A percentile compares a stretch with the other conserved stretches of the same genome.
Conservation (phyloP, 2,113 vertebrate species). For the Agapornis roseicollis region DNA sequence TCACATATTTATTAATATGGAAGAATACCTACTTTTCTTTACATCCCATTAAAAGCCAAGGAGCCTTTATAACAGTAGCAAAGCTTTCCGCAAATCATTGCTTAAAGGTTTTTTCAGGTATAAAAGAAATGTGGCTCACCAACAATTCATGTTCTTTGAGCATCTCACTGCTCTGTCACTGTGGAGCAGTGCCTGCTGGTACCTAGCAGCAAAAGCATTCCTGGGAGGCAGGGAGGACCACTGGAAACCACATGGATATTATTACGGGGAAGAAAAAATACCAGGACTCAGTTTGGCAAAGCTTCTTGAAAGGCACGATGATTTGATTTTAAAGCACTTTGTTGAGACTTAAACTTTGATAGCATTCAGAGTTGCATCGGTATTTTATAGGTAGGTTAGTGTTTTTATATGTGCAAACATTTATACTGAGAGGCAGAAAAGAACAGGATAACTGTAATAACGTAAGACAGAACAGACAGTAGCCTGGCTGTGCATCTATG, state of each 20-base stretch:
- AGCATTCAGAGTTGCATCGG: not conserved
- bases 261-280: not conserved
- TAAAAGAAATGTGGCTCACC: not conserved
- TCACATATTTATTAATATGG: not conserved
- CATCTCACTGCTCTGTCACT: rapidly evolving
- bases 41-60: not conserved
- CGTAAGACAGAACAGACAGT: not conserved
- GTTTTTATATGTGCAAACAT: not conserved
- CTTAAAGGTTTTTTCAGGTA: not conserved
- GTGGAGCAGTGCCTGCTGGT: not conserved
- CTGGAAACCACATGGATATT: not conserved
- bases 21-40: not conserved
- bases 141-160: not conserved
- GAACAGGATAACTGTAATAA: not conserved
- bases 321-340: slow-evolving; percentile 25
- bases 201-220: not conserved
- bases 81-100: not conserved
- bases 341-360: not conserved
- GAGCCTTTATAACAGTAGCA: not conserved
- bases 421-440: not conserved
- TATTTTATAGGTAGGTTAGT: not conserved
- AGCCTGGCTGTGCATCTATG: not conserved
- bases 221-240: not conserved
- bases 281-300: not conserved
- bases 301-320: not conserved